Evolutionary conservation across 2,797 vertebrate genomes (phyloP).

Genomic region (Brachyalestes nurse): DNA sequence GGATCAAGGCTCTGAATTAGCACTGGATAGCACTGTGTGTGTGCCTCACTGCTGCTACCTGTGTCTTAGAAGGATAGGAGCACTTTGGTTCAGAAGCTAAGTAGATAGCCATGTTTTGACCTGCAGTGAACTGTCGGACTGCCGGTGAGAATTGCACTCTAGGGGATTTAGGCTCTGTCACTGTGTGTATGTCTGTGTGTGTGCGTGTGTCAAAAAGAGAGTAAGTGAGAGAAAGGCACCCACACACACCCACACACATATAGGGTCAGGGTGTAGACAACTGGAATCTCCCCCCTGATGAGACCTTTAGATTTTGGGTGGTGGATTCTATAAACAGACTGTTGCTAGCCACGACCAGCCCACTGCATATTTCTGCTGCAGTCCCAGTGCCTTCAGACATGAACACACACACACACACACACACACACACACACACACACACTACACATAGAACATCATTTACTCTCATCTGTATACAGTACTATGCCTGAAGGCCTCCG

Average conservation of each 20-base stretch:
- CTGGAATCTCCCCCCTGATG: constrained; percentile 78
- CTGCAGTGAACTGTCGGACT: constrained; percentile 70
- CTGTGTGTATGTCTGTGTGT: constrained; percentile 50
- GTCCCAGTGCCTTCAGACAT: constrained; percentile 8
- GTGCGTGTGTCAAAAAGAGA: constrained; percentile 32
- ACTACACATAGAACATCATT: constrained; percentile 27
- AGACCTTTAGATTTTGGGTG: constrained; percentile 54
- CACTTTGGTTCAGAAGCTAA: constrained; percentile 55
- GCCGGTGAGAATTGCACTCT: constrained; percentile 67
- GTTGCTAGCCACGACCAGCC: constrained; percentile 37
- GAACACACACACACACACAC: constrained; percentile 22
- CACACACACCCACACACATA: constrained; percentile 19
- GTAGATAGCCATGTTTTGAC: constrained; percentile 76
- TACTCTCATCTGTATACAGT: constrained; percentile 37
- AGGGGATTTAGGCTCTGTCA: constrained; percentile 52
- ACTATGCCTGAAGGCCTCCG: constrained; percentile 27
- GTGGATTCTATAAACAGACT: constrained; percentile 57
- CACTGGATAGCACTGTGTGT: constrained; percentile 16
- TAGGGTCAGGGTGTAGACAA: constrained; percentile 80
- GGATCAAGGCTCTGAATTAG: constrained; percentile 35
- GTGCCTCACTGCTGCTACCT: constrained; percentile 13
- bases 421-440: constrained; percentile 12
- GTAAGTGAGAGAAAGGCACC: constrained; percentile 47
- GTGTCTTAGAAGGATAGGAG: constrained; percentile 9
- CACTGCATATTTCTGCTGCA: constrained; percentile 38